These are phyloP conservation scores for Sardinella longiceps DNA, from an alignment of 2,797 vertebrate species.

Conservation along the genomic window DNA sequence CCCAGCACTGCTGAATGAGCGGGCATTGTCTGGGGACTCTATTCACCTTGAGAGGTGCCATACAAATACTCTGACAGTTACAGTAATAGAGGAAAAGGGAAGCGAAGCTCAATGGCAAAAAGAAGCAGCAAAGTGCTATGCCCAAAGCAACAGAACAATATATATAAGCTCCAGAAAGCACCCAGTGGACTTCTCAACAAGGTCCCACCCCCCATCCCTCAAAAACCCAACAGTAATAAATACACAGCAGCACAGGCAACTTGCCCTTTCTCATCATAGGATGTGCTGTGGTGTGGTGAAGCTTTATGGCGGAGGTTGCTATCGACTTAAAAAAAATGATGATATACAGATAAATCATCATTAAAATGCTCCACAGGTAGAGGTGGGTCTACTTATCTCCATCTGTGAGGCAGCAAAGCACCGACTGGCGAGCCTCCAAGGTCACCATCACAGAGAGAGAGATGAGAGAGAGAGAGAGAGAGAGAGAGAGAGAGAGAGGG, in stretches of 20 bases:
- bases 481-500: slow-evolving; percentile 35
- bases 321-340: slow-evolving; percentile 31
- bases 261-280: slow-evolving; percentile 28
- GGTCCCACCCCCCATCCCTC: neutral
- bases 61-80: slow-evolving; percentile 45
- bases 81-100: slow-evolving; percentile 43
- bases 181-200: neutral
- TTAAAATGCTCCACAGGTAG: slow-evolving; percentile 48
- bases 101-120: slow-evolving; percentile 45
- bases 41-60: slow-evolving; percentile 66
- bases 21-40: slow-evolving; percentile 62
- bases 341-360: slow-evolving; percentile 53
- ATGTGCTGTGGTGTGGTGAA: slow-evolving; percentile 28
- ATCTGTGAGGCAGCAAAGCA: slow-evolving; percentile 55
- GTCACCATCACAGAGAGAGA: slow-evolving; percentile 59
- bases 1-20: slow-evolving; percentile 57
- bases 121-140: slow-evolving; percentile 42
- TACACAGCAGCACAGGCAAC: neutral
- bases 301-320: neutral
- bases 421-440: slow-evolving; percentile 67
- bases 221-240: slow-evolving; percentile 1
- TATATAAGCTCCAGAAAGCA: neutral
- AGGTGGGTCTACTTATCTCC: slow-evolving; percentile 45
- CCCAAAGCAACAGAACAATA: slow-evolving; percentile 29
- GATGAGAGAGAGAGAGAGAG: neutral